Evolutionary conservation across 2,797 vertebrate genomes (phyloP), one percentile per base, ranked within the genome.

Genomic region (Balearica regulorum): DNA sequence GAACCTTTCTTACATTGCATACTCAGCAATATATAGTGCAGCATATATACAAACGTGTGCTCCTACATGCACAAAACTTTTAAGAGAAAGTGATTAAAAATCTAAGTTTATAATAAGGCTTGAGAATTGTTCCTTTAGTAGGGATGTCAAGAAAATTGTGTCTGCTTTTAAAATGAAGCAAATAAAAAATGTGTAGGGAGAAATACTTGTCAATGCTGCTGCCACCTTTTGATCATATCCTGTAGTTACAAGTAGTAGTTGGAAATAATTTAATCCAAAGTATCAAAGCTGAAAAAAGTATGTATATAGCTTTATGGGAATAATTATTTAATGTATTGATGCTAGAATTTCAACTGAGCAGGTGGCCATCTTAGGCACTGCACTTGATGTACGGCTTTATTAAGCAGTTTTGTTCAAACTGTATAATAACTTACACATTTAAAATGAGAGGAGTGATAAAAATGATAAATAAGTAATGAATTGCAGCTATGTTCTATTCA

Each of bases 391-490:
- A 78, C 0, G 0, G 35, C 68, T 95, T 93, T 92, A 65, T 92
- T 89, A 92, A 76, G 46, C 43, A 87, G 21, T 89, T 95, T 95
- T 92, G 54, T 83, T 91, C 78, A 86, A 95, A 77, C 57, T 75
- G n/a, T 75, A 5, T 78, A 33, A 89, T 77, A 89, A 93, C 69
- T 84, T 96, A 61, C 11, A 85, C 75, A 51, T 89, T 93, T 85
- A 87, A 84, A 92, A 92, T 94, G 83, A 92, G 66, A 93, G 3
- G 28, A 66, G 61, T 93, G 94, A 89, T 90, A 93, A 95, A 96
- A 95, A 92, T 58, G 6, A 75, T 97, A 75, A 93, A 83, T 95
- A 93, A 94, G 31, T 77, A 91, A 95, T 92, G 61, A 94, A 89
- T 91, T 95, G 65, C 48, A 65, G 54, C 43, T 86, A 83, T 39